Evolutionary conservation across 2,888 invertebrate species (phyloP), one percentile per base, ranked within the genome.

Genomic region (Drosophila lacicola): DNA sequence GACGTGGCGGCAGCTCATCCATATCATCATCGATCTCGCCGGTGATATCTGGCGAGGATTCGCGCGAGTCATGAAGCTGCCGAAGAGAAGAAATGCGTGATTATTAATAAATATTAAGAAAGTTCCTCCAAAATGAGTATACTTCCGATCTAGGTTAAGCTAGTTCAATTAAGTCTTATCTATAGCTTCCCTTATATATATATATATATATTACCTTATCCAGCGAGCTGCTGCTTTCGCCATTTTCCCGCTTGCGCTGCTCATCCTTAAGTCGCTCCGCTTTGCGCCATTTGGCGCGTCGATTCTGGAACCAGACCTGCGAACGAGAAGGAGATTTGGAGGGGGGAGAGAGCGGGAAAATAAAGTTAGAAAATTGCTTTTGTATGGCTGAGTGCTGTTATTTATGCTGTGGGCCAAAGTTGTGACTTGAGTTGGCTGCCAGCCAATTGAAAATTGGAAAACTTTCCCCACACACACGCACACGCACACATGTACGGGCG

Each of bases 301-400:
- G 94, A 90, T 98, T 98, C 94, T 98, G 97, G 91, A 97, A 97
- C 97, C 97, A 98, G 36, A 97, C 97, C 97, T 97, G 92, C 11
- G 13, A 39, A 47, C 41, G 44, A 34, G 14, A 51, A 46, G 29
- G 29, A 33, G 9, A 53, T 53, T 41, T 9, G 19, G 14, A 33
- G 34, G 46, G 39, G 47, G 60, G 47, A 58, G 63, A 54, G 45
- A 6, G 14, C 49, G 42, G 17, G 42, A 61, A 45, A 29, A 29
- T 37, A 74, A 84, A 83, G 82, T 83, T 79, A 55, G 75, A 67
- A 82, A 79, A 85, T 81, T 70, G 78, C 73, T 80, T 74, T 77
- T 58, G 65, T 74, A 50, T 58, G 68, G 66, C 39, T 50, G 70
- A 69, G 58, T 63, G 61, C 62, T 62, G 69, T 80, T 84, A 78